A percentile compares a stretch with the other conserved stretches of the same genome.
phyloP scores from a whole-genome alignment of 2,888 invertebrate species.

The Elegia similella region DNA sequence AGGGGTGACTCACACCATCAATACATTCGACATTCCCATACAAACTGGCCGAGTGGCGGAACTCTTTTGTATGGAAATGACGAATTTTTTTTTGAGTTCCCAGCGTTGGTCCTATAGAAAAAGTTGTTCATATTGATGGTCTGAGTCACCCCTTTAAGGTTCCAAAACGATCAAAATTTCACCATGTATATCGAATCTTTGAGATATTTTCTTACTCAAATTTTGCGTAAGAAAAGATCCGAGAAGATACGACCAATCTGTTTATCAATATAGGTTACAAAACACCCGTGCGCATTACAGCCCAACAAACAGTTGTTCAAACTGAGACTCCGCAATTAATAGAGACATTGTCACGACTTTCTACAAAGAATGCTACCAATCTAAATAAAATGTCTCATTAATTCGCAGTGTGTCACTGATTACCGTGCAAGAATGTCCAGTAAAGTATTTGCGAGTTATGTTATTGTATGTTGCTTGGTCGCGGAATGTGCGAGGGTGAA shows the following conservation, averaged over 20 bases:
- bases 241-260: background rate
- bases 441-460: conserved; percentile 29
- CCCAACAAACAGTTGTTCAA: conserved; percentile 38
- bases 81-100: too few relatives aligned
- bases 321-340: conserved; percentile 13
- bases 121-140: too few relatives aligned
- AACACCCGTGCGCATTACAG: conserved; percentile 1
- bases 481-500: conserved; percentile 51
- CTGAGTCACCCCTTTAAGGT: too few relatives aligned
- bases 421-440: conserved; percentile 21
- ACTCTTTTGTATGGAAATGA: too few relatives aligned
- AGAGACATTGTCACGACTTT: conserved; percentile 48
- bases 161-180: too few relatives aligned
- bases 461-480: conserved; percentile 24
- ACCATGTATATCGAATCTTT: too few relatives aligned
- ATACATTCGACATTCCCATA: too few relatives aligned
- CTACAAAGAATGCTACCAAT: conserved; percentile 27
- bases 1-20: too few relatives aligned
- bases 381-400: conserved; percentile 20
- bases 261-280: background rate
- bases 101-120: too few relatives aligned
- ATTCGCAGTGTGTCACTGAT: conserved; percentile 7
- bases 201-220: too few relatives aligned
- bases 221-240: background rate
- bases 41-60: too few relatives aligned